These are phyloP conservation scores for Metallyticus violacea DNA, from an alignment of 2,888 invertebrate species.

Conservation along the genomic window DNA sequence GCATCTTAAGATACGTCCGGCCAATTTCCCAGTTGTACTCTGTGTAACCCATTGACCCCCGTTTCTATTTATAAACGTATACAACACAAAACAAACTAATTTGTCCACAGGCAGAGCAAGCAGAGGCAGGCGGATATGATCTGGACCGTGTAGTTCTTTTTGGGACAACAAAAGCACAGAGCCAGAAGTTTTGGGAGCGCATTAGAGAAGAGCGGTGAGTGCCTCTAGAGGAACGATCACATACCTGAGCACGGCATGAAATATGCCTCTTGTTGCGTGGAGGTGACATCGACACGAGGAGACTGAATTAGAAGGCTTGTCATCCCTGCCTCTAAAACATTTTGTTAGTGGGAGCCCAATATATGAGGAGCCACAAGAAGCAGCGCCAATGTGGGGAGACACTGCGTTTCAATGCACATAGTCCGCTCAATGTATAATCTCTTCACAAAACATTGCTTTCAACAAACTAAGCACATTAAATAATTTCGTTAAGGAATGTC, in stretches of 20 bases:
- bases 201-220: background rate
- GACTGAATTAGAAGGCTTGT: conserved; percentile 12
- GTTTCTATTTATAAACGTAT: background rate
- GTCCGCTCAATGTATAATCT: background rate
- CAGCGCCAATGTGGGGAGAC: background rate
- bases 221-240: too few relatives aligned
- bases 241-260: background rate
- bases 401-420: background rate
- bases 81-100: background rate
- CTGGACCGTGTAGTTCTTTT: too few relatives aligned
- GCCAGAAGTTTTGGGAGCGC: background rate
- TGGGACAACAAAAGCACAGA: too few relatives aligned
- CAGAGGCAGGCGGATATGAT: background rate
- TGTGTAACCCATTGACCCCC: background rate
- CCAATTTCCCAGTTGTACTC: background rate
- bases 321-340: conserved; percentile 18
- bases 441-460: background rate
- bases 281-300: conserved; percentile 11
- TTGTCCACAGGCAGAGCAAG: background rate
- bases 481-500: too few relatives aligned
- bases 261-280: background rate
- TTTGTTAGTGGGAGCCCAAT: conserved; percentile 3
- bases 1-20: background rate
- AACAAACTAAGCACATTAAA: background rate
- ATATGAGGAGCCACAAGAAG: background rate